Percentiles rank a stretch among this genome's conserved stretches.
Conservation (phyloP, 2,113 vertebrate species). For the Lycocorax pyrrhopterus region DNA sequence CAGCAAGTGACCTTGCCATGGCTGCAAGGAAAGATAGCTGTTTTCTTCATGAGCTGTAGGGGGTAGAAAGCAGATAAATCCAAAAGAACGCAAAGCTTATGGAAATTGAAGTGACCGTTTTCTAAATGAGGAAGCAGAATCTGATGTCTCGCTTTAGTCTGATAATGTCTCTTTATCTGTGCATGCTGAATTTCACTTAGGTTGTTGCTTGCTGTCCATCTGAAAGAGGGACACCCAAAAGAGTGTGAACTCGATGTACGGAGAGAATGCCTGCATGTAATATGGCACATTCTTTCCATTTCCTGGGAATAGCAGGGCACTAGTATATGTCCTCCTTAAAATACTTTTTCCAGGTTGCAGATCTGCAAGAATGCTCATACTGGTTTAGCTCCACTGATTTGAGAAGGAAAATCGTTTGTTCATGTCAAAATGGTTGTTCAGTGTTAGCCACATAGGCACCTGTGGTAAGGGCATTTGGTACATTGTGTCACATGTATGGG, state of each 20-base stretch:
- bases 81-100: fast-evolving
- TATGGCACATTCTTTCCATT: neutral
- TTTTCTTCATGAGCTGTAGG: neutral
- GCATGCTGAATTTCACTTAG: neutral
- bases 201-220: neutral
- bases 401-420: neutral
- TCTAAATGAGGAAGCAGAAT: neutral
- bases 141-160: fast-evolving
- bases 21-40: neutral
- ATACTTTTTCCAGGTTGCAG: neutral
- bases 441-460: fast-evolving
- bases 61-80: neutral
- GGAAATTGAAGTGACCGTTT: fast-evolving
- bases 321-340: neutral
- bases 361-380: neutral
- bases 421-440: neutral
- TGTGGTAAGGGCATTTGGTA: neutral
- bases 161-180: neutral
- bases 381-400: neutral
- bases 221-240: neutral
- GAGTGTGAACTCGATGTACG: neutral
- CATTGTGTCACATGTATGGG: fast-evolving
- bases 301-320: neutral
- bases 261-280: neutral
- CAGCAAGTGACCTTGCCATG: neutral